Conservation (phyloP, 2,797 vertebrate genomes). For the Triplophysa bombifrons region DNA sequence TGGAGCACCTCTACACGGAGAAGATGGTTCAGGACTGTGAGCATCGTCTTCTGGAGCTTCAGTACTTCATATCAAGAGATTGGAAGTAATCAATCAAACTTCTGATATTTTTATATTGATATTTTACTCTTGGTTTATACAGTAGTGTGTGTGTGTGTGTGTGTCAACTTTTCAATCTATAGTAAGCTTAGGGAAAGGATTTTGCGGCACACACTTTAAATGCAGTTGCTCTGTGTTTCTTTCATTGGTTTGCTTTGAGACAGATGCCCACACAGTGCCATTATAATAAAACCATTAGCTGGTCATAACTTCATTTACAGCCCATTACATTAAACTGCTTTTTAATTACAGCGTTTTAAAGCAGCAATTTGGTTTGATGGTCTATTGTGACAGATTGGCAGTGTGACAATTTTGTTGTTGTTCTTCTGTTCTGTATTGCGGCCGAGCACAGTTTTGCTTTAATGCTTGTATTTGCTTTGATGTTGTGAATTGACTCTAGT, state of each 20-base stretch:
- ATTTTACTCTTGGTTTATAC: neutral
- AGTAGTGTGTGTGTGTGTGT: too few relatives aligned
- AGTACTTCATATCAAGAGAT: conserved; percentile 89
- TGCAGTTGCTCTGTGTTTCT: neutral
- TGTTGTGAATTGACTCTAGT: too few relatives aligned
- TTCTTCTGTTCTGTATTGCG: neutral
- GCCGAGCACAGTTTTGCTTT: neutral
- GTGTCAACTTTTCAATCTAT: too few relatives aligned
- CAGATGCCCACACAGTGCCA: conserved; percentile 29
- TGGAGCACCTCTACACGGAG: conserved; percentile 90
- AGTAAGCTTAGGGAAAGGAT: too few relatives aligned
- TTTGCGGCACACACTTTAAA: neutral
- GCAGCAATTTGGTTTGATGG: conserved; percentile 42
- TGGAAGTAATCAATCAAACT: conserved; percentile 81
- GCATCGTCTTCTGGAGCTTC: conserved; percentile 84
- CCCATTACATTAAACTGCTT: conserved; percentile 53
- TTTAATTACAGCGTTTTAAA: conserved; percentile 50
- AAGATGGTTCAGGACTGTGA: conserved; percentile 90
- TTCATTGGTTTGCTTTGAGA: conserved; percentile 24
- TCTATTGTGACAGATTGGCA: conserved; percentile 34
- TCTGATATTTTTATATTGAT: too few relatives aligned
- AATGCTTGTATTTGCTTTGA: neutral
- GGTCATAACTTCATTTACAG: conserved; percentile 50
- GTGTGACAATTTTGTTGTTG: conserved; percentile 29
- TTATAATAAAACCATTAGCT: conserved; percentile 46